phyloP scores from a whole-genome alignment of 2,797 vertebrate genomes.

The Galagoides demidoff region DNA sequence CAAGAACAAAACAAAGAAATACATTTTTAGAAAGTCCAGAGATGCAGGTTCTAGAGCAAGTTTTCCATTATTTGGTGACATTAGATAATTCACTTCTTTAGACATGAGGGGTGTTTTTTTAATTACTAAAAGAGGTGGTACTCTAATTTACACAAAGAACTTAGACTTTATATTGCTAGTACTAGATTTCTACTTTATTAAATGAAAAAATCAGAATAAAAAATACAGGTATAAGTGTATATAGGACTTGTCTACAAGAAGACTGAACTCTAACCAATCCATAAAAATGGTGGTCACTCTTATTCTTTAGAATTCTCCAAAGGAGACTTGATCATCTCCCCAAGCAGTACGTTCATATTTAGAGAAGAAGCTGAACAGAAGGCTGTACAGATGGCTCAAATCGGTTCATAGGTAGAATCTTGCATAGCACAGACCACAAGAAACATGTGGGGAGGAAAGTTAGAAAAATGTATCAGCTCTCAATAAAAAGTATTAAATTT shows the following conservation, averaged over 20 bases:
- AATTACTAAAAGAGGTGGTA: neutral
- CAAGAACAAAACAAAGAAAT: neutral
- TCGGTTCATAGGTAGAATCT: neutral
- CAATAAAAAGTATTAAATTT: neutral
- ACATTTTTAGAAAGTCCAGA: neutral
- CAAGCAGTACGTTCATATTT: neutral
- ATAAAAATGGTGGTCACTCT: neutral
- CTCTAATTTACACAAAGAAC: neutral
- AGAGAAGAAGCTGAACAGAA: neutral
- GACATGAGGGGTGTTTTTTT: neutral
- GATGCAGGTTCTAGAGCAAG: neutral
- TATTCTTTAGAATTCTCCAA: conserved; percentile 39
- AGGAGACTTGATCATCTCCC: neutral
- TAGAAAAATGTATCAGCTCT: neutral
- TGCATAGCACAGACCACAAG: neutral
- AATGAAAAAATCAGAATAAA: neutral
- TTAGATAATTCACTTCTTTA: neutral
- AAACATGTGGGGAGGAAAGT: neutral
- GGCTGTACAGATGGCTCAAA: neutral
- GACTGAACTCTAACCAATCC: neutral
- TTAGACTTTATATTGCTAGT: neutral
- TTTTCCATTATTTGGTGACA: neutral
- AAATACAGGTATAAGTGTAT: neutral
- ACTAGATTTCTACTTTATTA: conserved; percentile 3
- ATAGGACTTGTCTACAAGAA: neutral